A percentile compares a stretch with the other conserved stretches of the same genome.
Conservation (phyloP, 2,113 vertebrate species). For the Cebidichthys violaceus region DNA sequence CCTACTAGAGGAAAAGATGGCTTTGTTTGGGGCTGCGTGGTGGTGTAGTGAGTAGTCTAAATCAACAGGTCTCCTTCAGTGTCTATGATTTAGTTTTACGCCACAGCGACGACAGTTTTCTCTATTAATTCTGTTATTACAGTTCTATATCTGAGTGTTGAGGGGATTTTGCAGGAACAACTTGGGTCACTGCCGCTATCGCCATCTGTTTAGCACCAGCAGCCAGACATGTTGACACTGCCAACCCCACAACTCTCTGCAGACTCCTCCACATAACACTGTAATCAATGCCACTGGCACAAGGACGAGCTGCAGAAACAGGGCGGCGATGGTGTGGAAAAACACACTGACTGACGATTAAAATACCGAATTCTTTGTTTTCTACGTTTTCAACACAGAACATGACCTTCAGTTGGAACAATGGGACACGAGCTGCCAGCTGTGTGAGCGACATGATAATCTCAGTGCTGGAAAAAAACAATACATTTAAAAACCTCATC, state of each 20-base stretch:
- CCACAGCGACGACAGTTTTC: background rate
- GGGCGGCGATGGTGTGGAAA: background rate
- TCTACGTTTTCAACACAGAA: conserved; percentile 8
- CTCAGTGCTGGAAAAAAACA: background rate
- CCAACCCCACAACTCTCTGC: conserved; percentile 9
- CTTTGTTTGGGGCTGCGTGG: background rate
- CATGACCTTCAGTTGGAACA: conserved; percentile 41
- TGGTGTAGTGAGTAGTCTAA: background rate
- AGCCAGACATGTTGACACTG: conserved; percentile 43
- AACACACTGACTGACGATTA: background rate
- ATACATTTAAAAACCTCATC: conserved; percentile 2
- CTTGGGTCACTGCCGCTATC: conserved; percentile 20
- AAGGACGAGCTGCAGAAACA: conserved; percentile 22
- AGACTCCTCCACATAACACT: conserved; percentile 40
- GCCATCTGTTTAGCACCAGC: conserved; percentile 67
- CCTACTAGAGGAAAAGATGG: background rate
- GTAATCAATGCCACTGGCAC: conserved; percentile 32
- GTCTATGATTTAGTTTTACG: conserved; percentile 4
- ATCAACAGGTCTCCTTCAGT: background rate
- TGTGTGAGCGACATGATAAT: conserved; percentile 26
- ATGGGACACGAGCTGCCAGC: conserved; percentile 8
- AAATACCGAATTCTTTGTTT: conserved; percentile 26
- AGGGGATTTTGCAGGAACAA: conserved; percentile 37
- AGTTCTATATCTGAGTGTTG: conserved; percentile 17
- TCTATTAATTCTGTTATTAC: conserved; percentile 13